phyloP scores from a whole-genome alignment of 2,113 vertebrate species.

The Saccopteryx leptura region DNA sequence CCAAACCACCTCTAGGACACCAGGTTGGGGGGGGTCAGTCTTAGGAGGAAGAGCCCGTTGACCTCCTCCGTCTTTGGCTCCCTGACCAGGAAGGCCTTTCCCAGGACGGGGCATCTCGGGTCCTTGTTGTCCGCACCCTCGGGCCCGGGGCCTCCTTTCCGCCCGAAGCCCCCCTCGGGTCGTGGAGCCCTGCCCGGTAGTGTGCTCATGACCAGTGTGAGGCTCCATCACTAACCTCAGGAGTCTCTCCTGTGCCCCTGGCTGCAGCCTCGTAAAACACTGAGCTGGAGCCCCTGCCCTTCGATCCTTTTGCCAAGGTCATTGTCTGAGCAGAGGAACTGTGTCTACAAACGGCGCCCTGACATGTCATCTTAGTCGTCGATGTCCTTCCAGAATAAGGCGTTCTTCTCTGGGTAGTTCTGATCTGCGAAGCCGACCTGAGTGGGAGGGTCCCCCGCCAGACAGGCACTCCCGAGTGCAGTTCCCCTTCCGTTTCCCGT shows the following conservation, averaged over 20 bases:
- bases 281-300: not conserved
- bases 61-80: not conserved
- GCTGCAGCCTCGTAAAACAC: not conserved
- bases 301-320: not conserved
- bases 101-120: not conserved
- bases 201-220: accelerated
- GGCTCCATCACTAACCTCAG: accelerated
- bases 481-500: not conserved
- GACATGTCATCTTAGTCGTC: not conserved
- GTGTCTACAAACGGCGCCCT: not conserved
- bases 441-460: accelerated
- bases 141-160: not conserved
- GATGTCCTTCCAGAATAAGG: not conserved
- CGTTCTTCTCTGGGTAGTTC: accelerated
- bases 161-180: not conserved
- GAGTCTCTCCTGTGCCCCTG: too few species aligned
- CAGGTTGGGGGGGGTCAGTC: not conserved
- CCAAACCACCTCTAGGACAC: not conserved
- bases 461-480: accelerated
- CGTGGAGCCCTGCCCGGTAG: too few species aligned
- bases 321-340: not conserved
- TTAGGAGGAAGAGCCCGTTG: too few species aligned
- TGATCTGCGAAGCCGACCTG: not conserved
- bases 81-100: not conserved
- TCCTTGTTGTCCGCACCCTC: too few species aligned